Evolutionary conservation across 2,888 invertebrate species (phyloP), one percentile per base, ranked within the genome.

Genomic region (Nemotelus pantherinus): DNA sequence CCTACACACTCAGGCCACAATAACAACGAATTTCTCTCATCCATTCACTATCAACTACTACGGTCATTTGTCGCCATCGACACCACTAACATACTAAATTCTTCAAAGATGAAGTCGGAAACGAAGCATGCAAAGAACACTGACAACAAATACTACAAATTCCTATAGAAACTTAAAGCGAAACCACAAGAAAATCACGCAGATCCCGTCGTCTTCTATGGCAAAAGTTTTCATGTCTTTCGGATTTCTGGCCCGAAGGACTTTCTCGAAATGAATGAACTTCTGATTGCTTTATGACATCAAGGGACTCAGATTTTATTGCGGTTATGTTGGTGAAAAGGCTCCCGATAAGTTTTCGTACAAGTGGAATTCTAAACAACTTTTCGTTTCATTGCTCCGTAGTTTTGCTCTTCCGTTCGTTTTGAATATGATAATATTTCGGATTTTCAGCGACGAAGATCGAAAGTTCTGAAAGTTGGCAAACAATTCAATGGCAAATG

Each of bases 271-370:
- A 77, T 78, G 77, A 78, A 78, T 77, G 77, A 77, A 76, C 60
- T 74, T 53, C 72, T 78, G 77, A 78, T 72, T 78, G 60, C 72
- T 77, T 67, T 77, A 72, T 76, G 67, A 60, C 57, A 48, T 53
- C 55, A 55, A 44, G 60, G 65, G 64, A 57, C n/a, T 58, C 57
- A 10, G 65, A 76, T 67, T 77, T 77, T 76, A 72, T 78, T 78
- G 63, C 64, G 57, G 50, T 58, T 53, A 55, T 71, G 55, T 43
- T 44, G 53, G 53, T 43, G 43, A 48, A 68, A 68, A 68, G 48
- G 48, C 44, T 43, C 10, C 65, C 44, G n/a, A 71, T 71, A 71
- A 71, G 43, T 71, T 71, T 55, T 43, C 43, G 64, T 41, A 39
- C 53, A 71, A 71, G 70, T 71, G 65, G 65, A 65, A 65, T 47